phyloP scores from a whole-genome alignment of 2,797 vertebrate genomes.

The Scyliorhinus canicula region DNA sequence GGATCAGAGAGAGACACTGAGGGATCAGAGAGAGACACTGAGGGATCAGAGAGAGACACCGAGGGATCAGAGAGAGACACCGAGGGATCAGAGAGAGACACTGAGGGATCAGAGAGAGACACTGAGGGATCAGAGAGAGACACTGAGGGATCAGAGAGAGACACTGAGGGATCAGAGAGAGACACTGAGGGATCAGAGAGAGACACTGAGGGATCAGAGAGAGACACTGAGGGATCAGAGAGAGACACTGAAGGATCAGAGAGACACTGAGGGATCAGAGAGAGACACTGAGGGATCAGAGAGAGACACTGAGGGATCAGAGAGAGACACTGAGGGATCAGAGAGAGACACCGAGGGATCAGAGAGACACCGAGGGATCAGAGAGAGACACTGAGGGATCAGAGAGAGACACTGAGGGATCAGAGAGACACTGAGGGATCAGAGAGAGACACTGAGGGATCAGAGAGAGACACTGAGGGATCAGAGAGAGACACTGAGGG shows the following conservation, averaged over 20 bases:
- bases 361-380: too few relatives aligned
- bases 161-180: too few relatives aligned
- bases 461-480: not conserved
- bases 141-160: too few relatives aligned
- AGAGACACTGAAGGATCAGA: not conserved
- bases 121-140: too few relatives aligned
- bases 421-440: not conserved
- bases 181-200: not conserved
- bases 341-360: too few relatives aligned
- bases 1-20: not conserved
- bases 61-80: not conserved
- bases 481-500: not conserved
- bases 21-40: not conserved
- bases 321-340: too few relatives aligned
- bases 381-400: too few relatives aligned
- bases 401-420: too few relatives aligned
- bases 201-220: not conserved
- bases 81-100: too few relatives aligned
- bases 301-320: too few relatives aligned
- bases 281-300: not conserved
- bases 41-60: not conserved
- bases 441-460: not conserved
- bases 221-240: not conserved
- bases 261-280: not conserved
- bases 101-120: too few relatives aligned